phyloP scores from a whole-genome alignment of 1,140 invertebrate species.

The Dryas iulia region DNA sequence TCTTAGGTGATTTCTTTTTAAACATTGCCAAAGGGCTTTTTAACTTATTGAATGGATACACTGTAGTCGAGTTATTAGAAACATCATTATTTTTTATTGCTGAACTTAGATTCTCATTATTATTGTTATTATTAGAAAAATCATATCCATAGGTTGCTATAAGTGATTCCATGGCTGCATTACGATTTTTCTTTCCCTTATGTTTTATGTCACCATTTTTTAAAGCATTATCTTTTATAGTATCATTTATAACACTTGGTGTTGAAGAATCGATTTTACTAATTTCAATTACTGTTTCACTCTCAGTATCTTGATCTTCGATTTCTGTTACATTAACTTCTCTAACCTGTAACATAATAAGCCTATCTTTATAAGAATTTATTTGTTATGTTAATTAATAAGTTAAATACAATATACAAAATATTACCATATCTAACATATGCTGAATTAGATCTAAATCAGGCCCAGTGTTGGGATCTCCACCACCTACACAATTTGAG shows the following conservation, averaged over 20 bases:
- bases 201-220: constrained; percentile 8
- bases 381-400: too few relatives aligned
- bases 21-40: constrained; percentile 3
- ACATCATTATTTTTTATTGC: background rate
- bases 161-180: constrained; percentile 41
- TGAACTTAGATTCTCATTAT: background rate
- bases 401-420: too few relatives aligned
- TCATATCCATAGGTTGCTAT: constrained; percentile 19
- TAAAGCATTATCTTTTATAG: background rate
- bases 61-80: background rate
- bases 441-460: constrained; percentile 48
- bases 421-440: constrained; percentile 48
- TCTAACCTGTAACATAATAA: constrained; percentile 7
- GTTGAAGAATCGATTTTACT: constrained; percentile 17
- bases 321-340: constrained; percentile 14
- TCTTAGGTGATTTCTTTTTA: constrained; percentile 11
- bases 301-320: constrained; percentile 1
- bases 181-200: constrained; percentile 33
- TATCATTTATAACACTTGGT: background rate
- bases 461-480: constrained; percentile 35
- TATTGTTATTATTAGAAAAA: constrained; percentile 8
- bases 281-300: constrained; percentile 18
- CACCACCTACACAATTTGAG: constrained; percentile 26
- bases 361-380: too few relatives aligned
- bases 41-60: background rate